A percentile compares a stretch with the other conserved stretches of the same genome.
Conservation (phyloP, 1,140 invertebrate genomes). For the Halesus radiatus region DNA sequence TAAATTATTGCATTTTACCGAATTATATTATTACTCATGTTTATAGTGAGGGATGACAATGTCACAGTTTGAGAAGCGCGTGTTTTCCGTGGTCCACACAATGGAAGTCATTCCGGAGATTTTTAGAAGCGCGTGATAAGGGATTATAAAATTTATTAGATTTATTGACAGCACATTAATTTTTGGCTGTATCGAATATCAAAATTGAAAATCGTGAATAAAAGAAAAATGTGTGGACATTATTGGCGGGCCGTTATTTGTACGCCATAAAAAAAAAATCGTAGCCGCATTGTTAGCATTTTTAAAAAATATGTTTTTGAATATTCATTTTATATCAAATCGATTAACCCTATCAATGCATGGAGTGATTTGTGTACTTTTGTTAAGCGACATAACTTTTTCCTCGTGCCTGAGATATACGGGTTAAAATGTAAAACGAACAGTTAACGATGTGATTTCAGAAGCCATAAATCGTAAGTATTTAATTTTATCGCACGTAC, state of each 20-base stretch:
- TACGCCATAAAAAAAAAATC: slow-evolving; percentile 51
- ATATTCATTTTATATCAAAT: slow-evolving; percentile 44
- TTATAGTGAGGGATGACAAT: no score
- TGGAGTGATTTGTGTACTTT: slow-evolving; percentile 17
- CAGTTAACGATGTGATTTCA: slow-evolving; percentile 5
- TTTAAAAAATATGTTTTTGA: slow-evolving; percentile 40
- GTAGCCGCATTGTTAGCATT: slow-evolving; percentile 20
- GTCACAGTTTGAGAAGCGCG: slow-evolving; percentile 33
- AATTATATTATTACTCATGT: no score
- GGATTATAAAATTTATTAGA: slow-evolving; percentile 57
- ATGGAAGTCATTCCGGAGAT: slow-evolving; percentile 42
- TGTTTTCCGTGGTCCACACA: slow-evolving; percentile 47
- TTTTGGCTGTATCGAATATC: slow-evolving; percentile 52
- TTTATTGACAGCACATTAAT: slow-evolving; percentile 58
- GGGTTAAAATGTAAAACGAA: slow-evolving; percentile 11
- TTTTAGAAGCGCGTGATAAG: slow-evolving; percentile 48
- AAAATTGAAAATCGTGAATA: slow-evolving; percentile 50
- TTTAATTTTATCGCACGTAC: not conserved
- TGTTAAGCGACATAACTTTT: no score
- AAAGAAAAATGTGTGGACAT: slow-evolving; percentile 42
- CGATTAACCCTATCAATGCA: slow-evolving; percentile 17
- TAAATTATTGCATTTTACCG: no score
- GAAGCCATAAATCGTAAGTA: slow-evolving; percentile 28
- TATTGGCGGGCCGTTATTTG: slow-evolving; percentile 51
- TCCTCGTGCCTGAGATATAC: not conserved